These are phyloP conservation scores for Boleophthalmus pectinirostris DNA, from an alignment of 2,113 vertebrate species.

Conservation along the genomic window DNA sequence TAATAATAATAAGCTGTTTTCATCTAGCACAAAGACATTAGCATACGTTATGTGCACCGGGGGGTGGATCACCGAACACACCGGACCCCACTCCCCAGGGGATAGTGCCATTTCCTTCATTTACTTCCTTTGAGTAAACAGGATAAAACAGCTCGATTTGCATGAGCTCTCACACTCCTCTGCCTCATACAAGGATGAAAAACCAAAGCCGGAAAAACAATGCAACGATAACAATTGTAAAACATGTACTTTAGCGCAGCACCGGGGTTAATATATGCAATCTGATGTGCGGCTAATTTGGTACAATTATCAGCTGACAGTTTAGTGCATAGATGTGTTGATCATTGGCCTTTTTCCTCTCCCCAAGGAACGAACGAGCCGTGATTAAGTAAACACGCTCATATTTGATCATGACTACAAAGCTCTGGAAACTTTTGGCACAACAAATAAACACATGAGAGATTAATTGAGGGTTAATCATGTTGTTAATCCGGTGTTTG, in stretches of 20 bases:
- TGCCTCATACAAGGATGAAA: constrained; percentile 42
- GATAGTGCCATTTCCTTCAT: constrained; percentile 56
- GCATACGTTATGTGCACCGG: constrained; percentile 52
- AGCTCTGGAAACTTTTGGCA: constrained; percentile 52
- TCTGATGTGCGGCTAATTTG: constrained; percentile 61
- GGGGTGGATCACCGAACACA: constrained; percentile 37
- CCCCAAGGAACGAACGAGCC: constrained; percentile 60
- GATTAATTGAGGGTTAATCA: constrained; percentile 73
- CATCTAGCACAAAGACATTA: constrained; percentile 45
- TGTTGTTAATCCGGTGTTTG: constrained; percentile 42
- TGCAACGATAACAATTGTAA: constrained; percentile 8
- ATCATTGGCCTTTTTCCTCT: constrained; percentile 53
- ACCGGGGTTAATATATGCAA: constrained; percentile 62
- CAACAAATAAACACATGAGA: constrained; percentile 53
- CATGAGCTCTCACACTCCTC: constrained; percentile 44
- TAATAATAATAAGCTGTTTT: constrained; percentile 33
- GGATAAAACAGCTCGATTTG: constrained; percentile 69
- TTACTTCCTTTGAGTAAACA: constrained; percentile 63
- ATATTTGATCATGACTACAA: constrained; percentile 55
- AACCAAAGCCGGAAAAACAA: constrained; percentile 18
- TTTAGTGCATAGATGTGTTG: constrained; percentile 45
- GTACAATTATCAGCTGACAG: constrained; percentile 66
- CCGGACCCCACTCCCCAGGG: constrained; percentile 57
- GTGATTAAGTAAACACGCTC: constrained; percentile 74
- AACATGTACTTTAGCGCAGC: constrained; percentile 24